Evolutionary conservation across 2,888 invertebrate genomes (phyloP).

Genomic region (Physocephala rufipes): DNA sequence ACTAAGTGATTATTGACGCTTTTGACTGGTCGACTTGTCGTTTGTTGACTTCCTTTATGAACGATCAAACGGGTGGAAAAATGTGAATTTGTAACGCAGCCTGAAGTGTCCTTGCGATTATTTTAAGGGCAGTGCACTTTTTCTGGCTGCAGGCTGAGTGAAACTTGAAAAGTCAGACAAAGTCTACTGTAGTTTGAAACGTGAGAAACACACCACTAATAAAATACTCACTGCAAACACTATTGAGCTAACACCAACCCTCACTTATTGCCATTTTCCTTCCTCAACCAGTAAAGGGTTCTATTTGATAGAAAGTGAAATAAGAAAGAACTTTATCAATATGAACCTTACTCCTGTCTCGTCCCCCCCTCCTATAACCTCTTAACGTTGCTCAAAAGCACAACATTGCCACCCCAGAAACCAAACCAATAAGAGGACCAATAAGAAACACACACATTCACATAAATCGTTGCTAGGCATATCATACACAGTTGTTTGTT

Average conservation of each 20-base stretch:
- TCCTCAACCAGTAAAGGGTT: constrained; percentile 14
- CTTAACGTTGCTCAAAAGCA: background rate
- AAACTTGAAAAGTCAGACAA: too few relatives aligned
- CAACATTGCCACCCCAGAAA: constrained; percentile 25
- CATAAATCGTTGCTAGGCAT: constrained; percentile 16
- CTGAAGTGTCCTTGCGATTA: constrained; percentile 56
- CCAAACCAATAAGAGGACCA: constrained; percentile 29
- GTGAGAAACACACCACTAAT: constrained; percentile 30
- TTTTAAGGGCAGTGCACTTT: constrained; percentile 61
- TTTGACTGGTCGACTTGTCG: constrained; percentile 1
- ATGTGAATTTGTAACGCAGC: constrained; percentile 6
- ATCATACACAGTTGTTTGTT: constrained; percentile 27
- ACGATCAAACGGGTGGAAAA: background rate
- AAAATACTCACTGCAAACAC: constrained; percentile 38
- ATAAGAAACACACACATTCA: constrained; percentile 23
- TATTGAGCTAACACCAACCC: constrained; percentile 21
- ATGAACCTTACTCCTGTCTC: too few relatives aligned
- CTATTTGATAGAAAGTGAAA: background rate
- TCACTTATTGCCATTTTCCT: background rate
- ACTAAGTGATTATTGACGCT: background rate
- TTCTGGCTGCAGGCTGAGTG: constrained; percentile 6
- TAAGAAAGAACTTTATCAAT: background rate
- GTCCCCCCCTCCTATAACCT: too few relatives aligned
- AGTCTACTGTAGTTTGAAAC: constrained; percentile 16
- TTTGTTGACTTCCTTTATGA: background rate